These are phyloP conservation scores for Meloidogyne hapla DNA, from an alignment of 1,140 invertebrate genomes.

Conservation along the genomic window DNA sequence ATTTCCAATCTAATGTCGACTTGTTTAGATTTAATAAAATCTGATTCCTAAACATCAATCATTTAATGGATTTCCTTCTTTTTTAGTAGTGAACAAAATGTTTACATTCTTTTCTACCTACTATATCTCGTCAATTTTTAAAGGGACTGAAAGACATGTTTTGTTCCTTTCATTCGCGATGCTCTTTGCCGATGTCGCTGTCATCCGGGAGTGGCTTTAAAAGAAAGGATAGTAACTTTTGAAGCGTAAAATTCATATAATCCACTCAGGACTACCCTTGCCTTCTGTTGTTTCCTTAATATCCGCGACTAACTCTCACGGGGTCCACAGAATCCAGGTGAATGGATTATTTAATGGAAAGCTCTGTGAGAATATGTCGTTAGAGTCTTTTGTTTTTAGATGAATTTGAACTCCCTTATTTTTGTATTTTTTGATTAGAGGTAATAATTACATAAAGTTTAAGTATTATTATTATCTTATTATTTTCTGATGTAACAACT, in stretches of 20 bases:
- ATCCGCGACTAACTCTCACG: neutral
- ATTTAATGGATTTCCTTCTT: neutral
- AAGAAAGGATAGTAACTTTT: neutral
- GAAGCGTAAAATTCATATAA: neutral
- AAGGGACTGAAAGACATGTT: neutral
- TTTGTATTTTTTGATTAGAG: too few species aligned
- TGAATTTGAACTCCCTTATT: too few species aligned
- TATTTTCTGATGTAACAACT: too few species aligned
- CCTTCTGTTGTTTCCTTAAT: neutral
- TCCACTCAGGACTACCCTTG: neutral
- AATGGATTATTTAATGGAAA: neutral
- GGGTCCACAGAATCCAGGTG: neutral
- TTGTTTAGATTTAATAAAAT: too few species aligned
- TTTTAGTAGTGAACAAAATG: neutral
- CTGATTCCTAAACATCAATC: neutral
- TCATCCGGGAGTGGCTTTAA: neutral
- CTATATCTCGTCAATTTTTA: neutral
- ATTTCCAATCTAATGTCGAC: too few species aligned
- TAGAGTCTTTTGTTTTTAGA: neutral
- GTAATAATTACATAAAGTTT: too few species aligned
- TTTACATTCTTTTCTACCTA: neutral
- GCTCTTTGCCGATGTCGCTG: neutral
- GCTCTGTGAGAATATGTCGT: neutral
- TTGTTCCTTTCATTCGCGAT: neutral
- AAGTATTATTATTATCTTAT: too few species aligned